Evolutionary conservation across 1,140 invertebrate genomes (phyloP).

Genomic region (Delia radicum): DNA sequence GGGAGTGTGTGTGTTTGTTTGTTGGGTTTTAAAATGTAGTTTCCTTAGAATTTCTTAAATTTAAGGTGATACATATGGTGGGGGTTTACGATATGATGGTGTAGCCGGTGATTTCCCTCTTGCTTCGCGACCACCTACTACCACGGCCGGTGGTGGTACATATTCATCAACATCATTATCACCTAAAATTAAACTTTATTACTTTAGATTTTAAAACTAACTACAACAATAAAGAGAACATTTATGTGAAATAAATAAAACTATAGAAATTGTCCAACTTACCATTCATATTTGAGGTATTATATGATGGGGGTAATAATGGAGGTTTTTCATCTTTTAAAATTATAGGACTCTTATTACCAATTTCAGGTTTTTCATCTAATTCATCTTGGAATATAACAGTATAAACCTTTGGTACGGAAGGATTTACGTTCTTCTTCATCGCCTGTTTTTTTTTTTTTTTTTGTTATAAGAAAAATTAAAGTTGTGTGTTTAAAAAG

Average conservation of each 20-base stretch:
- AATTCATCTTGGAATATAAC: conserved; percentile 94
- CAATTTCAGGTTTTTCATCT: conserved; percentile 83
- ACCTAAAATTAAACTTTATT: conserved; percentile 28
- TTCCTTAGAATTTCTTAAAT: conserved; percentile 27
- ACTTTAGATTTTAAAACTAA: conserved; percentile 20
- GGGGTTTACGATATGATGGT: conserved; percentile 82
- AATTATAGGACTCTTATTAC: conserved; percentile 87
- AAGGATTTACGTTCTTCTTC: conserved; percentile 81
- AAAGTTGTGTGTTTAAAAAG: background rate
- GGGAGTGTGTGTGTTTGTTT: background rate
- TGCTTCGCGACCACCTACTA: conserved; percentile 67
- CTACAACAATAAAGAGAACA: background rate
- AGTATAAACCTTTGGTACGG: conserved; percentile 81
- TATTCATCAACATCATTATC: conserved; percentile 67
- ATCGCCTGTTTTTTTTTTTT: conserved; percentile 62
- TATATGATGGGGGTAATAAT: conserved; percentile 66
- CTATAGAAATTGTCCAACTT: background rate
- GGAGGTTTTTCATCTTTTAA: conserved; percentile 92
- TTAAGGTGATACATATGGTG: conserved; percentile 91
- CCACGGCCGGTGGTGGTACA: conserved; percentile 78
- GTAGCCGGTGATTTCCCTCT: conserved; percentile 66
- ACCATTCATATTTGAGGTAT: conserved; percentile 53
- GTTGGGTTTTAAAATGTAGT: background rate
- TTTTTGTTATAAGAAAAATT: background rate
- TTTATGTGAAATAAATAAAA: background rate